Conservation (phyloP, 2,888 invertebrate genomes). For the Galerucella calmariensis region DNA sequence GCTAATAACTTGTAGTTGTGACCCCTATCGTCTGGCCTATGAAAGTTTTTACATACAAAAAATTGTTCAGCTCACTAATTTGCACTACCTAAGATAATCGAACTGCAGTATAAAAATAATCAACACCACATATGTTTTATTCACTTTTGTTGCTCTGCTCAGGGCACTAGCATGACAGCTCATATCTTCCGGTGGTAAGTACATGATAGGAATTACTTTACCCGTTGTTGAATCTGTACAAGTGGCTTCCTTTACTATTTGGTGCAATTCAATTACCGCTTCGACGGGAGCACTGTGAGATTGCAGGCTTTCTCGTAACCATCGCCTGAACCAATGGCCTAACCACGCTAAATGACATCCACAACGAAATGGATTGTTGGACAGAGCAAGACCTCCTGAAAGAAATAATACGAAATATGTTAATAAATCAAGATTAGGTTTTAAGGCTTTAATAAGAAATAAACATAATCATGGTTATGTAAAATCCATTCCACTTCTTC, state of each 20-base stretch:
- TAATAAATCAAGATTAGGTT: no score
- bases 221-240: conserved; percentile 76
- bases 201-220: conserved; percentile 74
- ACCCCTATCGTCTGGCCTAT: background rate
- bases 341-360: conserved; percentile 92
- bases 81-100: conserved; percentile 30
- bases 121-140: conserved; percentile 29
- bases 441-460: no score
- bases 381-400: conserved; percentile 37
- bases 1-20: no score
- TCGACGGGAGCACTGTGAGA: conserved; percentile 72
- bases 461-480: no score
- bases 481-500: no score
- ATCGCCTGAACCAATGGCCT: conserved; percentile 88
- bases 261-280: conserved; percentile 64
- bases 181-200: conserved; percentile 81
- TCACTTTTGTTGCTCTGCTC: conserved; percentile 62
- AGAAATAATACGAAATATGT: background rate
- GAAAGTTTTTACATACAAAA: background rate
- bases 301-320: conserved; percentile 87
- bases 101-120: conserved; percentile 22
- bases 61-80: background rate
- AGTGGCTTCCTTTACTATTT: conserved; percentile 73
- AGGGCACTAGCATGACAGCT: conserved; percentile 89
- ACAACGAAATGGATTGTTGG: conserved; percentile 81